Evolutionary conservation across 2,797 vertebrate genomes (phyloP), one percentile per base, ranked within the genome.

Genomic region (Eremophila alpestris): DNA sequence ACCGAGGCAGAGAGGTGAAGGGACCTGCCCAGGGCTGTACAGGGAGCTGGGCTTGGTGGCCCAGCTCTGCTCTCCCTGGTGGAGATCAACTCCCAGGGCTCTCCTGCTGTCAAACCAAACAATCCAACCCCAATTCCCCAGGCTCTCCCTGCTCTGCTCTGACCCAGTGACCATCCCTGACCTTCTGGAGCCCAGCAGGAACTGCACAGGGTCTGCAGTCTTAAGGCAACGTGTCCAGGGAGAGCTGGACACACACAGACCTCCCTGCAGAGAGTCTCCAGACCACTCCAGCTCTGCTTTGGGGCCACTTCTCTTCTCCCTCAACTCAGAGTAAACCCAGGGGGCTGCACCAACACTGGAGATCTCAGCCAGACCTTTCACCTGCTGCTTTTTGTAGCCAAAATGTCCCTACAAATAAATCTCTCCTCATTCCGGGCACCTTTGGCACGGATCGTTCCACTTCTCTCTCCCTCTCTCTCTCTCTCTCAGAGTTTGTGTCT

Each of bases 1-100:
- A 95, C 96, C 93, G 95, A 97, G 95, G 94, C 95, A 96, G 94
- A 92, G 89, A 95, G 92, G 94, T 94, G 34, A 93, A 91, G 91
- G 59, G 82, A 91, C 79, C 81, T 40, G 84, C 89, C 92, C 94
- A 45, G 64, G 91, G 91, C 87, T 93, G 73, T 8, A 3, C 1
- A 91, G 89, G 87, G 92, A 88, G 87, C 11, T 86, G 82, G 64
- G 48, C 2, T 1, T 26, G 63, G 40, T 21, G 69, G 62, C 84
- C 73, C 71, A n/a, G 1, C 63, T 60, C 68, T 30, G 71, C 6
- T 68, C 68, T 89, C 71, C 81, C 71, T 52, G 14, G 45, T 0
- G 8, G 34, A 55, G 48, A 30, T 30, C 60, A 34, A 64, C 71
- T 59, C 40, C 65, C 89, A 95, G 82, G 78, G 79, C 83, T 90